phyloP scores from a whole-genome alignment of 2,797 vertebrate species.

The Todus mexicanus region DNA sequence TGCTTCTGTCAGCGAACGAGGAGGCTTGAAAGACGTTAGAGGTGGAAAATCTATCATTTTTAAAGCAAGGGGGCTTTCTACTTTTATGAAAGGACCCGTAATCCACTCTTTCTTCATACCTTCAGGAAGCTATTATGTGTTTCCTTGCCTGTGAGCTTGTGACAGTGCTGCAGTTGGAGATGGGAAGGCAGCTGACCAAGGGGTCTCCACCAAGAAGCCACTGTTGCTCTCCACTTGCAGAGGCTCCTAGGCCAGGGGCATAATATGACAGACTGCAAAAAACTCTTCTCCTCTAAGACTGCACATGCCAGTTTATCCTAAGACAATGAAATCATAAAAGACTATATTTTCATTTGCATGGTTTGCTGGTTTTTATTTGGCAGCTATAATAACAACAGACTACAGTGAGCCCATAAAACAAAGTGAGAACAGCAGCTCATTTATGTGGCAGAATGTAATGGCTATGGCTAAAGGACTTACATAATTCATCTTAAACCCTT shows the following conservation, averaged over 20 bases:
- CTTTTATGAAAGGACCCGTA: not conserved
- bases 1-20: not conserved
- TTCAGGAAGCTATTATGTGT: not conserved
- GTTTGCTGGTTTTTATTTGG: constrained; percentile 78
- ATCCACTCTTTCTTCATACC: not conserved
- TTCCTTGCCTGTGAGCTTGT: not conserved
- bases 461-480: constrained; percentile 72
- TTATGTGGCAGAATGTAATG: constrained; percentile 73
- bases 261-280: not conserved
- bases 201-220: not conserved
- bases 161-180: not conserved
- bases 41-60: not conserved
- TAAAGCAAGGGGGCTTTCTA: not conserved
- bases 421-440: constrained; percentile 77
- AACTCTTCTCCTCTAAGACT: not conserved
- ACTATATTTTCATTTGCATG: constrained; percentile 78
- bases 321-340: constrained; percentile 67
- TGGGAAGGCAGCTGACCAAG: not conserved
- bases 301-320: constrained; percentile 29
- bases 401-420: constrained; percentile 74
- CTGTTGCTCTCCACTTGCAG: not conserved
- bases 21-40: not conserved
- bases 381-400: constrained; percentile 74
- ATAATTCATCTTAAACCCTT: constrained; percentile 77
- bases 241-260: not conserved